These are phyloP conservation scores for Centruroides vittatus DNA, from an alignment of 1,140 invertebrate species.

Conservation along the genomic window DNA sequence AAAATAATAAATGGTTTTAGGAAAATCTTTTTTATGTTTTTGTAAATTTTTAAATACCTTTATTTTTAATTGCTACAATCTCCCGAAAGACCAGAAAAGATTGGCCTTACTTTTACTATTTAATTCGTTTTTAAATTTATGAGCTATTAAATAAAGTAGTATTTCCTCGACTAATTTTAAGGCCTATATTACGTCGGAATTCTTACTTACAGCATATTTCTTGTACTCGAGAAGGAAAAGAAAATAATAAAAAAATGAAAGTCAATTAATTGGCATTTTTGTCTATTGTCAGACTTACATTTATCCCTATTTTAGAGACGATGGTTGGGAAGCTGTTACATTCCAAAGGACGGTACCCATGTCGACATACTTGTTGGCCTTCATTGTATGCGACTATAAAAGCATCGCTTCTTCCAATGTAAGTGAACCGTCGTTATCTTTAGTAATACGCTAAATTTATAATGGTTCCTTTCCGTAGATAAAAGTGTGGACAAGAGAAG, in stretches of 20 bases:
- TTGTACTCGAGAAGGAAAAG: conserved; percentile 20
- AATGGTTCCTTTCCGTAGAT: conserved; percentile 36
- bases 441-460: too few relatives aligned
- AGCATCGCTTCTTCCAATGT: not conserved
- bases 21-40: too few relatives aligned
- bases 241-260: conserved; percentile 38
- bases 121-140: too few relatives aligned
- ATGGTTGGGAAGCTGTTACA: conserved; percentile 44
- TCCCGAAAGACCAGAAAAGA: too few relatives aligned
- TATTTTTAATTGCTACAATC: not conserved
- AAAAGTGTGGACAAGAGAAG: conserved; percentile 64
- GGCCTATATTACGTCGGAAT: not conserved
- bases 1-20: too few relatives aligned
- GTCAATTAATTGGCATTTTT: not conserved
- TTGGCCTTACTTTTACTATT: too few relatives aligned
- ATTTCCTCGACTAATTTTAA: too few relatives aligned
- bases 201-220: not conserved
- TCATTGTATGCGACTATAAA: conserved; percentile 50
- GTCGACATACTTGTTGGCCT: conserved; percentile 71
- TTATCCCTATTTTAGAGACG: not conserved
- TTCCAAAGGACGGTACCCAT: conserved; percentile 63
- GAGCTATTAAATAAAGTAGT: too few relatives aligned
- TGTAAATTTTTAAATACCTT: too few relatives aligned
- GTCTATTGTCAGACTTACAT: not conserved
- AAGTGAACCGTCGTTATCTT: not conserved